A percentile compares a stretch with the other conserved stretches of the same genome.
Evolutionary conservation across 2,888 invertebrate species (phyloP).

Genomic region (Epinotia brunnichana): DNA sequence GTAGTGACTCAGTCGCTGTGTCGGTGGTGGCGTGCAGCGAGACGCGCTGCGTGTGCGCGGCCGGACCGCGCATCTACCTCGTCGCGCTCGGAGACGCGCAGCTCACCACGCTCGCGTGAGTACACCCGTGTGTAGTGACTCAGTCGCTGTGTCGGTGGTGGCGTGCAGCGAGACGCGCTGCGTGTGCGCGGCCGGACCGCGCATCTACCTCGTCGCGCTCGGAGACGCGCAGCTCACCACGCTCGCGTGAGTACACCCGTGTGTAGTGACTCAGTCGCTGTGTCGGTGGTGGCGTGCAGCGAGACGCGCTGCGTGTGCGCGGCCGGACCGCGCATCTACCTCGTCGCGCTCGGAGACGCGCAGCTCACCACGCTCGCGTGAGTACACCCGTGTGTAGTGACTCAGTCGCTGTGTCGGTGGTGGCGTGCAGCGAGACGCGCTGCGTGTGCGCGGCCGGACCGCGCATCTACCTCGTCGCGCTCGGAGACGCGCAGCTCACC

Average conservation of each 20-base stretch:
- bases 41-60: conserved; percentile 92
- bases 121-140: too few relatives aligned
- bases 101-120: too few relatives aligned
- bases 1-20: too few relatives aligned
- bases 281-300: conserved; percentile 84
- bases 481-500: too few relatives aligned
- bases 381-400: too few relatives aligned
- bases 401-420: too few relatives aligned
- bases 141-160: conserved; percentile 46
- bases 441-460: too few relatives aligned
- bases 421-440: too few relatives aligned
- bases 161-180: conserved; percentile 30
- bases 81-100: conserved; percentile 47
- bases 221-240: conserved; percentile 84
- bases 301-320: conserved; percentile 91
- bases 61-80: conserved; percentile 89
- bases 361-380: too few relatives aligned
- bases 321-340: conserved; percentile 89
- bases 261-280: too few relatives aligned
- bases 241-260: too few relatives aligned
- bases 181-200: conserved; percentile 78
- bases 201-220: conserved; percentile 86
- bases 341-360: too few relatives aligned
- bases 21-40: conserved; percentile 94
- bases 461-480: background rate